Percentiles rank a stretch among this genome's conserved stretches.
These are phyloP conservation scores for Hirundo rustica DNA, from an alignment of 2,797 vertebrate genomes.

Conservation along the genomic window DNA sequence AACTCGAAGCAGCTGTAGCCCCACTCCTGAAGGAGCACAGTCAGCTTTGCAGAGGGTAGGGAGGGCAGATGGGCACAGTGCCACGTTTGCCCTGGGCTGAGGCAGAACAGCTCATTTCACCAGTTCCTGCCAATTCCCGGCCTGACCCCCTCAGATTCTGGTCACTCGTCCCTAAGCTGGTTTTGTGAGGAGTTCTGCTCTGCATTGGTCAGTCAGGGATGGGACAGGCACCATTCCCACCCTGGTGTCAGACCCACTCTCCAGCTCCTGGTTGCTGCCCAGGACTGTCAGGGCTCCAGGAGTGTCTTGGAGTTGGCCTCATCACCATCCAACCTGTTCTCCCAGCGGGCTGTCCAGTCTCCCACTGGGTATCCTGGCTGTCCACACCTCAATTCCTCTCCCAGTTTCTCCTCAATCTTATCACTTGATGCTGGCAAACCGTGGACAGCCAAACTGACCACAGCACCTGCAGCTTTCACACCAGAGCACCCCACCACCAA, in stretches of 20 bases:
- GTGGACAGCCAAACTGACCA: neutral
- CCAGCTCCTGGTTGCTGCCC: neutral
- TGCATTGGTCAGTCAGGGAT: neutral
- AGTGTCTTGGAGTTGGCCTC: neutral
- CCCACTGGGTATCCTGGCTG: neutral
- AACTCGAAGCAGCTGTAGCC: neutral
- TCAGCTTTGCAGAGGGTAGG: neutral
- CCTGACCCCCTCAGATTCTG: neutral
- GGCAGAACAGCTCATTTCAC: neutral
- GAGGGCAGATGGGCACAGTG: neutral
- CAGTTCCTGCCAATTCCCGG: neutral
- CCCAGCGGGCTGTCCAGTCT: neutral
- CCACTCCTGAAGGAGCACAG: rapidly evolving
- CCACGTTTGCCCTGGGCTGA: rapidly evolving
- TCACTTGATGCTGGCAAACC: neutral
- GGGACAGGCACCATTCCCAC: neutral
- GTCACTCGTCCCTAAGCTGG: neutral
- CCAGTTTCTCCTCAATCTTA: neutral
- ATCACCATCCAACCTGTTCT: neutral
- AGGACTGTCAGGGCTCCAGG: neutral
- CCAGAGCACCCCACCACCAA: neutral
- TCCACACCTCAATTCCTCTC: neutral
- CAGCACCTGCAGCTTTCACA: neutral
- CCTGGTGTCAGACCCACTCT: neutral
- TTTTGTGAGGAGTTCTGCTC: neutral